Conservation (phyloP, 2,888 invertebrate genomes). For the Euphydryas editha region DNA sequence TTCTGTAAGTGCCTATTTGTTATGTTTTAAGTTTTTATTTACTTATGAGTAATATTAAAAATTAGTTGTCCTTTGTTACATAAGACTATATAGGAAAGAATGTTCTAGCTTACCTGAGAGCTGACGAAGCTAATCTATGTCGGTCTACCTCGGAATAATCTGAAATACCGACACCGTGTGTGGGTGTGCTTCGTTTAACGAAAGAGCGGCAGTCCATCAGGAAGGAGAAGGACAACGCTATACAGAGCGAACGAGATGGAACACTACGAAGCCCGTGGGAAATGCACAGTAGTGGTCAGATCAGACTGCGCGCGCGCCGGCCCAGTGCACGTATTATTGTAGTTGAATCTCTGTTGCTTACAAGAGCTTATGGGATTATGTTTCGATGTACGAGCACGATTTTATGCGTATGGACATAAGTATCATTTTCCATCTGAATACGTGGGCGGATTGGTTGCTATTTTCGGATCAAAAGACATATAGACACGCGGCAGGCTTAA, state of each 20-base stretch:
- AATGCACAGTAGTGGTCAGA: conserved; percentile 85
- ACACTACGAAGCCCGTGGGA: conserved; percentile 79
- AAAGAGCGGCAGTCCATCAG: conserved; percentile 82
- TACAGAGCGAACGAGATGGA: conserved; percentile 59
- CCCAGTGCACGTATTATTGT: conserved; percentile 83
- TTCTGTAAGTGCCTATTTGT: no score
- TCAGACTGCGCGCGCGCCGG: conserved; percentile 82
- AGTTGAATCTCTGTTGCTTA: conserved; percentile 65
- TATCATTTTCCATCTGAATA: conserved; percentile 37
- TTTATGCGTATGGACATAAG: conserved; percentile 37
- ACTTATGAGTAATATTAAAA: neutral
- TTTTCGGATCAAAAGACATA: conserved; percentile 36
- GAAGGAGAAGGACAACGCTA: conserved; percentile 65
- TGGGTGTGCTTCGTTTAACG: conserved; percentile 83
- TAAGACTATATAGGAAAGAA: conserved; percentile 29
- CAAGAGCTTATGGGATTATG: conserved; percentile 65
- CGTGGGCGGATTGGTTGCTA: conserved; percentile 44
- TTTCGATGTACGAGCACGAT: conserved; percentile 31
- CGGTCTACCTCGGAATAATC: conserved; percentile 76
- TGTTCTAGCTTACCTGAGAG: conserved; percentile 61
- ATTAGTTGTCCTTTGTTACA: neutral
- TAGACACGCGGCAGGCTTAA: conserved; percentile 67
- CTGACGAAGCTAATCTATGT: conserved; percentile 81
- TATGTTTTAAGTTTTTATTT: no score
- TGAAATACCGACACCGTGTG: conserved; percentile 82